These are phyloP conservation scores for Artibeus lituratus DNA, from an alignment of 2,797 vertebrate species.

Conservation along the genomic window DNA sequence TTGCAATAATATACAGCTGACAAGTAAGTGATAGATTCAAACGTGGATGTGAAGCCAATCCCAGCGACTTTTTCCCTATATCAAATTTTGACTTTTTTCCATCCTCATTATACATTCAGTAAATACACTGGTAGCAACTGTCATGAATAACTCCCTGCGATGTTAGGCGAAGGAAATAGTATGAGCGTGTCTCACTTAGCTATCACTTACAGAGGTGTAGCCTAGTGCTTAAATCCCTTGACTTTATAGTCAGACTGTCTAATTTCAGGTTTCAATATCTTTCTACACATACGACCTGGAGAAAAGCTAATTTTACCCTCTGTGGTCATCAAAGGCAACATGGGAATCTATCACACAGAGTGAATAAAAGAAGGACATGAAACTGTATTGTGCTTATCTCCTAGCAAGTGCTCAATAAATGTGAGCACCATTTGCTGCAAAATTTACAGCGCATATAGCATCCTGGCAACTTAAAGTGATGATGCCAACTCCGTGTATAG, in stretches of 20 bases:
- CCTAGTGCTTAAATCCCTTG: neutral
- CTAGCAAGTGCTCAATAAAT: neutral
- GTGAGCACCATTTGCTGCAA: neutral
- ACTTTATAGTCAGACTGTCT: neutral
- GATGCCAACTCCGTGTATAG: neutral
- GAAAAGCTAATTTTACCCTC: neutral
- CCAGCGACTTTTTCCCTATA: neutral
- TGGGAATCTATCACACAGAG: neutral
- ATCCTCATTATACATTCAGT: neutral
- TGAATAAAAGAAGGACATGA: neutral
- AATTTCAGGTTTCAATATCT: slow-evolving; percentile 9
- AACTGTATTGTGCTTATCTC: neutral
- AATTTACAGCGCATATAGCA: neutral
- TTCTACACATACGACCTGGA: neutral
- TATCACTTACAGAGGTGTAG: neutral
- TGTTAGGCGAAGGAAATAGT: neutral
- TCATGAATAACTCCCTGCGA: neutral
- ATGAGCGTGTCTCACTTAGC: neutral
- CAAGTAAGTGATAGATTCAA: neutral
- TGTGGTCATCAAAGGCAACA: neutral
- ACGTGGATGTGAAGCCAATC: neutral
- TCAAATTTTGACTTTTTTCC: neutral
- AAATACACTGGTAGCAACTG: neutral
- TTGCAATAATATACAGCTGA: neutral
- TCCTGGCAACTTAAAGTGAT: neutral